Base-by-base conservation (phyloP, 2,888 invertebrate species). In the Ditula angustiorana region DNA sequence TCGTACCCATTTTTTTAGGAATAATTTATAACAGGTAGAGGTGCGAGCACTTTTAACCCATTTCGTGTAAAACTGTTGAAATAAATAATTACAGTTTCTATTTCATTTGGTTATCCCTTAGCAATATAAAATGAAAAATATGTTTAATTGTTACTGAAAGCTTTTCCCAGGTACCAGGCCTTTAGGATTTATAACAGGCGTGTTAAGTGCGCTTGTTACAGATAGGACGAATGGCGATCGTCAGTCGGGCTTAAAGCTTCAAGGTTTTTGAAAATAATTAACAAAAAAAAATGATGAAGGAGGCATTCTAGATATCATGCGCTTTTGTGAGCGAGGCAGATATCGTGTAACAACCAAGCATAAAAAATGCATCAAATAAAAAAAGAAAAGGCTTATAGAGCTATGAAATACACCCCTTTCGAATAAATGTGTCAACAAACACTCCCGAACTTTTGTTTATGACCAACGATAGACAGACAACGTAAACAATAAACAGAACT, bases 161-260 rank as follows among this genome's bases (percentile, higher is more conserved):
- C 21, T 61, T 58, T 49, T 49, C 33, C 44, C 67, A 26, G 65
- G 24, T 7, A 77, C 83, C 81, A 78, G 59, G 67, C 71, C 47
- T 55, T 60, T 71, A 76, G 80, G 81, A 88, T 86, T 87, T 86
- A 86, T 86, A 81, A 76, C 79, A 76, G 75, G 75, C 76, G 79
- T 79, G 82, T 79, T 80, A 82, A 87, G 82, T 86, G 83, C 77
- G 82, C 83, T 82, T 86, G 85, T 86, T 82, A 82, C 82, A 86
- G 86, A 87, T 86, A 86, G 74, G 78, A 74, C 79, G n/a, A 47
- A 58, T 19, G 76, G 78, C 76, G 80, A 79, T 83, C 83, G 80
- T 84, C 84, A 81, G 80, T 79, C 71, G 71, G 70, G n/a, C 28
- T 19, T n/a, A 5, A 49, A 26, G 19, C 30, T 11, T 33, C 2